Conservation (phyloP, 2,888 invertebrate species). For the Plebejus argus region DNA sequence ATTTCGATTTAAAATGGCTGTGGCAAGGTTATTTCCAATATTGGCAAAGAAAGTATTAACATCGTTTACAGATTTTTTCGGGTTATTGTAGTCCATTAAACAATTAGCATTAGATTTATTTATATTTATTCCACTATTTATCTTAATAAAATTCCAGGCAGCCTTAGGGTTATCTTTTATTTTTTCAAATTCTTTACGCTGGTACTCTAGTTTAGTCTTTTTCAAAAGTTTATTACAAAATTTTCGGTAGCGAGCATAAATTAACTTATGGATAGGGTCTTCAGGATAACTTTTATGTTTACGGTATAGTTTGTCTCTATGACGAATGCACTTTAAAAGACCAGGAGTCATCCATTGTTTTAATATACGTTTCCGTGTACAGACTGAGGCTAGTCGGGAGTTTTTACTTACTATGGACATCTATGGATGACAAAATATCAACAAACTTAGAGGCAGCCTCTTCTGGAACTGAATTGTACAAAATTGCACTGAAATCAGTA, state of each 20-base stretch:
- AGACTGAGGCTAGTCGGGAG: background rate
- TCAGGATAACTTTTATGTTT: background rate
- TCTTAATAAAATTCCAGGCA: background rate
- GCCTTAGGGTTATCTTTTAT: background rate
- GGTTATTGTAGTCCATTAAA: background rate
- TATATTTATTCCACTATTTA: background rate
- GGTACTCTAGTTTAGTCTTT: background rate
- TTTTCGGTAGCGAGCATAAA: background rate
- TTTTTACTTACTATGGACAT: too few relatives aligned
- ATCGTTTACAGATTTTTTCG: background rate
- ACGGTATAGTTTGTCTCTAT: background rate
- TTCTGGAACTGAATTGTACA: too few relatives aligned
- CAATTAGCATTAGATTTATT: background rate
- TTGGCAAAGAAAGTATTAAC: background rate
- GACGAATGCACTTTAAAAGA: background rate
- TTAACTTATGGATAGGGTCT: background rate
- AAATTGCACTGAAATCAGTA: too few relatives aligned
- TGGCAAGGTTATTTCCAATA: background rate
- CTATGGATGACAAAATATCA: too few relatives aligned
- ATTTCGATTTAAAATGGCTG: background rate
- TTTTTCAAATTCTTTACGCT: background rate
- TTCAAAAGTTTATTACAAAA: background rate
- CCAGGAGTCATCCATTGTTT: background rate
- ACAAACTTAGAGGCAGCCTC: too few relatives aligned
- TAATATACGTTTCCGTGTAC: background rate